Evolutionary conservation across 2,113 vertebrate genomes (phyloP), one percentile per base, ranked within the genome.

Genomic region (Pelodiscus sinensis): DNA sequence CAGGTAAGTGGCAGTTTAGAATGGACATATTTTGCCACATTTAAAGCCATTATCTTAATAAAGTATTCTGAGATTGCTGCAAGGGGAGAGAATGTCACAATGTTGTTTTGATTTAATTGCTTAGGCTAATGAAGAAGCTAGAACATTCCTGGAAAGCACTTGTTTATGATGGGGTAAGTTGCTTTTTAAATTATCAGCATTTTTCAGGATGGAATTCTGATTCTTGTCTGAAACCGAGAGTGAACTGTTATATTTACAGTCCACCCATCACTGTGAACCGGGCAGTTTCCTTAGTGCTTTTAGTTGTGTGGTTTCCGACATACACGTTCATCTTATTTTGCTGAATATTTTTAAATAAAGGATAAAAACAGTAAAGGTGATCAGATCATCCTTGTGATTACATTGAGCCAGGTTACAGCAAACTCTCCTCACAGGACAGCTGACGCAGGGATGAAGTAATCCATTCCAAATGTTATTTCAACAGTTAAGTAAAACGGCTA

Each of bases 141-240:
- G 99, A 99, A 87, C 99, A 99, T 98, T 99, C 99, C 25, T 99
- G 99, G 99, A 99, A 99, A 97, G 99, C 99, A 62, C 98, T 99
- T 85, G 99, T 99, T 95, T 99, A 99, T 92, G 99, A 99, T 95
- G 99, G 99, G 38, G 99, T 99, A 98, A 98, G 99, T 98, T 56
- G 81, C 96, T 65, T 94, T 82, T 90, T 58, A 3, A 84, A 68
- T 44, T 90, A 25, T 65, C 86, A 13, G 12, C 84, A 55, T 58
- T 90, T 88, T 86, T 86, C 2, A 11, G 79, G 58, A 18, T 85
- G 54, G 29, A 73, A 11, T 29, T 86, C 84, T 55, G 6, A n/a
- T 50, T 81, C 56, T 79, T 29, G 0, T 55, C 90, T 62, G 29
- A 5, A 62, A 18, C 3, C 51, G 57, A 22, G 22, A 81, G 1